Evolutionary conservation across 2,113 vertebrate genomes (phyloP).

Genomic region (Larimichthys polyactis): DNA sequence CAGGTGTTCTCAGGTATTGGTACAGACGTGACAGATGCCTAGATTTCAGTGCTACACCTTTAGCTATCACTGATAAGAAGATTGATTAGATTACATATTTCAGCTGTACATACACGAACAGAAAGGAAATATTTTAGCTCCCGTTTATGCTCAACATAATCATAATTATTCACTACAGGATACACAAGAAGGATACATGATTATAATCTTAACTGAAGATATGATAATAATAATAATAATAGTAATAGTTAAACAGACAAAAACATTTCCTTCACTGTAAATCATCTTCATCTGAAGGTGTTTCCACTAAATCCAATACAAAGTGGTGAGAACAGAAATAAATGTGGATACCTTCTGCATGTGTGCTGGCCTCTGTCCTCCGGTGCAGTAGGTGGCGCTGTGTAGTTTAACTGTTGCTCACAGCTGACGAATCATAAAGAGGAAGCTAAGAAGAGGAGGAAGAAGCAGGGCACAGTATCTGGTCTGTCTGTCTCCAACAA

Average conservation of each 20-base stretch:
- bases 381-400: slow-evolving; percentile 41
- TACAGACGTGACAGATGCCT: not conserved
- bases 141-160: not conserved
- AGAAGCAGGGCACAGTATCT: not conserved
- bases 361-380: not conserved
- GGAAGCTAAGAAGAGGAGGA: not conserved
- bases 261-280: not conserved
- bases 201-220: not conserved
- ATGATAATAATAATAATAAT: not conserved
- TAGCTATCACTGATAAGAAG: too few species aligned
- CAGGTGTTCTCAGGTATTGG: not conserved
- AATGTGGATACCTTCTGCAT: slow-evolving; percentile 63
- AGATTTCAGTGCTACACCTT: not conserved
- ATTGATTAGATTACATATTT: not conserved
- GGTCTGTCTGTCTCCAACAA: not conserved
- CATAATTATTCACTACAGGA: not conserved
- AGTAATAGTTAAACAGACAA: not conserved
- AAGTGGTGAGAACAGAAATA: not conserved
- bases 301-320: not conserved
- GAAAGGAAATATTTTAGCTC: not conserved
- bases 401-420: not conserved
- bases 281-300: not conserved
- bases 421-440: not conserved
- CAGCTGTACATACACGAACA: not conserved
- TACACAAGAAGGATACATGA: not conserved